Conservation (phyloP, 1,140 invertebrate genomes). For the Orius insidiosus region DNA sequence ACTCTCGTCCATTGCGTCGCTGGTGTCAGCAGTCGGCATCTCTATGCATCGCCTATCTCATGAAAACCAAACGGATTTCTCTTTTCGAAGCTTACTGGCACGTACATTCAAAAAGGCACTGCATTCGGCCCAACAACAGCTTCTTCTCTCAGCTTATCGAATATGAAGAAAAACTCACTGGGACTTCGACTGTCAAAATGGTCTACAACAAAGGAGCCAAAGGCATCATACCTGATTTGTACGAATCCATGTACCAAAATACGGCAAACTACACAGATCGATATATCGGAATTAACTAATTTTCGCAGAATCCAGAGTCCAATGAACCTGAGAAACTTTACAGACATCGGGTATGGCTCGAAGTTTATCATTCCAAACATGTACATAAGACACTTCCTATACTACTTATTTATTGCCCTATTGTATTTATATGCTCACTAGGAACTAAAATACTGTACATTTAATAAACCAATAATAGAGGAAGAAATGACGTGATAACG, state of each 20-base stretch:
- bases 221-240: constrained; percentile 31
- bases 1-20: constrained; percentile 79
- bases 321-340: too few relatives aligned
- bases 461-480: too few relatives aligned
- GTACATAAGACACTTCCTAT: too few relatives aligned
- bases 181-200: constrained; percentile 27
- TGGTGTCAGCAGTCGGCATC: constrained; percentile 69
- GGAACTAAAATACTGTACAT: too few relatives aligned
- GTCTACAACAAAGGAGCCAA: constrained; percentile 25
- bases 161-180: constrained; percentile 53
- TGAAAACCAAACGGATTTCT: constrained; percentile 62
- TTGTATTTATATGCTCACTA: too few relatives aligned
- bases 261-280: constrained; percentile 14
- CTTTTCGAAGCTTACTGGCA: constrained; percentile 63
- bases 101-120: constrained; percentile 45
- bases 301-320: too few relatives aligned
- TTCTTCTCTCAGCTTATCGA: constrained; percentile 77
- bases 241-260: constrained; percentile 22
- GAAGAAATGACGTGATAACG: too few relatives aligned
- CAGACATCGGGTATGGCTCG: too few relatives aligned
- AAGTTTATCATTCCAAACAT: too few relatives aligned
- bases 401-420: too few relatives aligned
- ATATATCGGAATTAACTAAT: constrained; percentile 8
- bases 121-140: constrained; percentile 74
- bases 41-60: constrained; percentile 71